Conservation (phyloP, 2,797 vertebrate species). For the Momotus momota region DNA sequence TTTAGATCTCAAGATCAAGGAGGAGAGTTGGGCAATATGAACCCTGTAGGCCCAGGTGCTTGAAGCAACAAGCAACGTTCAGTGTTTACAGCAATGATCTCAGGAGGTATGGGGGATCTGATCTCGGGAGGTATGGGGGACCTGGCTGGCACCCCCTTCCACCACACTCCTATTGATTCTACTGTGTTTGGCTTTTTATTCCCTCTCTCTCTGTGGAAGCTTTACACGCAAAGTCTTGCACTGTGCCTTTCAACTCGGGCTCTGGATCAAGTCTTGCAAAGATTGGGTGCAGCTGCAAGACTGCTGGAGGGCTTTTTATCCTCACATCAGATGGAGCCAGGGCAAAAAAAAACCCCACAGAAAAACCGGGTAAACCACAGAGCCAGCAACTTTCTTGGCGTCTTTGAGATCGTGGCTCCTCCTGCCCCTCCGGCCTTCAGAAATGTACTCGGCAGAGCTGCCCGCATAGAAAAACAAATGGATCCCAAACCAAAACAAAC, state of each 20-base stretch:
- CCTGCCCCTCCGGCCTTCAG: conserved; percentile 53
- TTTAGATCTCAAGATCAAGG: neutral
- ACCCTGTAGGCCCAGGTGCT: neutral
- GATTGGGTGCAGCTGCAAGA: conserved; percentile 39
- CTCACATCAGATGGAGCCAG: conserved; percentile 21
- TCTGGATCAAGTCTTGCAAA: conserved; percentile 36
- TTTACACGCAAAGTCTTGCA: conserved; percentile 22
- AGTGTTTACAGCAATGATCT: neutral
- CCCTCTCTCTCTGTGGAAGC: neutral
- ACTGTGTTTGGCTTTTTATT: neutral
- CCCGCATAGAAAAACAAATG: conserved; percentile 59
- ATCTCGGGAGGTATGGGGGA: neutral
- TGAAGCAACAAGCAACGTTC: neutral
- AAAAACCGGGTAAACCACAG: neutral
- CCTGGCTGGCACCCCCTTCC: neutral
- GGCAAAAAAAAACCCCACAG: neutral
- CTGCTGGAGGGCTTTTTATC: conserved; percentile 26
- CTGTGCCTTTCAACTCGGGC: neutral
- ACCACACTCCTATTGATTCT: neutral
- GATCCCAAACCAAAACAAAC: conserved; percentile 71
- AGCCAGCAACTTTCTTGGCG: conserved; percentile 55
- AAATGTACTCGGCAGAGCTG: conserved; percentile 45
- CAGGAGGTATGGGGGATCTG: no score
- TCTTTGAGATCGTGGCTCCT: conserved; percentile 47
- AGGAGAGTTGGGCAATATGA: neutral